Percentiles rank a stretch among this genome's conserved stretches.
Evolutionary conservation across 2,797 vertebrate species (phyloP).

Genomic region (Miichthys miiuy): DNA sequence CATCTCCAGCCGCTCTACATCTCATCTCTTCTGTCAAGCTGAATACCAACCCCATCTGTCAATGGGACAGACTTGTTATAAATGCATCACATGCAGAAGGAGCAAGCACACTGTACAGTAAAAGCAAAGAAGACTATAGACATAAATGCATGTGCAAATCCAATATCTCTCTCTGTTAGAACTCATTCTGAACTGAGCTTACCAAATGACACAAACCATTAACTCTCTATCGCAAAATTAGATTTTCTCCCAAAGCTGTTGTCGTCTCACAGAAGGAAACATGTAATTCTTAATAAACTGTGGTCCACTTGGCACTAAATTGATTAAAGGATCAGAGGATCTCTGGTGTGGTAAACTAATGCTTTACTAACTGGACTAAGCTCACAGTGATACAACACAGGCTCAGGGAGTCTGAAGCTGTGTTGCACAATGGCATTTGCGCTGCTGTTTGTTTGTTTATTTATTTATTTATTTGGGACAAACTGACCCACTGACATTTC

Average conservation of each 20-base stretch:
- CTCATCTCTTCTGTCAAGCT: constrained; percentile 52
- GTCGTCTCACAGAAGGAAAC: constrained; percentile 36
- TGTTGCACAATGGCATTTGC: constrained; percentile 49
- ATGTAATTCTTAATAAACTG: constrained; percentile 45
- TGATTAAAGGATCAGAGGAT: constrained; percentile 38
- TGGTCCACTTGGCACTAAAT: constrained; percentile 39
- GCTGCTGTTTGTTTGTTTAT: constrained; percentile 39
- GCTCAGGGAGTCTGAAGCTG: constrained; percentile 11
- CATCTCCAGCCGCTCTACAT: constrained; percentile 42
- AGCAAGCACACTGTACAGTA: constrained; percentile 12
- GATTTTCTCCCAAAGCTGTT: constrained; percentile 31
- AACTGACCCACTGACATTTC: constrained; percentile 66
- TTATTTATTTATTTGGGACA: constrained; percentile 60
- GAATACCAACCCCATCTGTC: constrained; percentile 53
- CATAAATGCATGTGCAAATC: background rate
- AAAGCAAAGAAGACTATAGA: constrained; percentile 3
- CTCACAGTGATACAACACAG: constrained; percentile 18
- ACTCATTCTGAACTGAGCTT: background rate
- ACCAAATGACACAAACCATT: constrained; percentile 7
- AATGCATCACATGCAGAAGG: constrained; percentile 20
- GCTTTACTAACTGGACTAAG: constrained; percentile 29
- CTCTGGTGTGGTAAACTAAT: constrained; percentile 22
- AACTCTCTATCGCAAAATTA: constrained; percentile 6
- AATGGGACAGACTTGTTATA: constrained; percentile 20
- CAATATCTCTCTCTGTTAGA: background rate